Percentiles rank a stretch among this genome's conserved stretches.
These are phyloP conservation scores for Aplodontia rufa DNA, from an alignment of 2,113 vertebrate species.

Conservation along the genomic window DNA sequence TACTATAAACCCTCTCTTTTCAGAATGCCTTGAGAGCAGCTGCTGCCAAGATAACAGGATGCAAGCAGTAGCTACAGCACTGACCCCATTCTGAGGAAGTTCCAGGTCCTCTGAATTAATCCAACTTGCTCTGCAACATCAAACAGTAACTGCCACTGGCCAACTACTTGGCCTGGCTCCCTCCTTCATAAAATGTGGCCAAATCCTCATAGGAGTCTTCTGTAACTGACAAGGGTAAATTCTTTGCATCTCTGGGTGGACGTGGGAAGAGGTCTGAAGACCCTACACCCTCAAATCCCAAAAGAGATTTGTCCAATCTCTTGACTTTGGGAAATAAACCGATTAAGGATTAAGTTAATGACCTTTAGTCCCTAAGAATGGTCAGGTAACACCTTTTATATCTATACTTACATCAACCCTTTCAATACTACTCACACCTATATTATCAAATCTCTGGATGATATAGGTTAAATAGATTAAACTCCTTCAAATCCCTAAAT, in stretches of 20 bases:
- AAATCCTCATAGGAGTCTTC: background rate
- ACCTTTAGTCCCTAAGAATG: background rate
- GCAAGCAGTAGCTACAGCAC: background rate
- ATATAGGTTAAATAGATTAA: too few relatives aligned
- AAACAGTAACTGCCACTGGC: background rate
- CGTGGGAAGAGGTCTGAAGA: background rate
- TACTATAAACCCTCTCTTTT: background rate
- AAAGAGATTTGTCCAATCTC: background rate
- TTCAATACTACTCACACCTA: too few relatives aligned
- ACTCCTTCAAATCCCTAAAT: too few relatives aligned
- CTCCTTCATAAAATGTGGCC: background rate
- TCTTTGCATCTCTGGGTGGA: background rate
- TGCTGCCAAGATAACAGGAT: background rate
- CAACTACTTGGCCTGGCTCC: background rate
- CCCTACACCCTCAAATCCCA: fast-evolving
- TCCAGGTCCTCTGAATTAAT: background rate
- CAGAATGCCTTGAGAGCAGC: background rate
- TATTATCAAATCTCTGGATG: too few relatives aligned
- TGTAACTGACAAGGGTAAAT: background rate
- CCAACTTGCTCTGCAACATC: background rate
- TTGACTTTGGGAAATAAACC: background rate
- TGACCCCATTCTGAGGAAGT: background rate
- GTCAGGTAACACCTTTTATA: background rate
- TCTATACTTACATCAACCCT: too few relatives aligned
- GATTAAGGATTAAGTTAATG: background rate